Evolutionary conservation across 1,140 invertebrate species (phyloP).

Genomic region (Thereuonema tuberculata): DNA sequence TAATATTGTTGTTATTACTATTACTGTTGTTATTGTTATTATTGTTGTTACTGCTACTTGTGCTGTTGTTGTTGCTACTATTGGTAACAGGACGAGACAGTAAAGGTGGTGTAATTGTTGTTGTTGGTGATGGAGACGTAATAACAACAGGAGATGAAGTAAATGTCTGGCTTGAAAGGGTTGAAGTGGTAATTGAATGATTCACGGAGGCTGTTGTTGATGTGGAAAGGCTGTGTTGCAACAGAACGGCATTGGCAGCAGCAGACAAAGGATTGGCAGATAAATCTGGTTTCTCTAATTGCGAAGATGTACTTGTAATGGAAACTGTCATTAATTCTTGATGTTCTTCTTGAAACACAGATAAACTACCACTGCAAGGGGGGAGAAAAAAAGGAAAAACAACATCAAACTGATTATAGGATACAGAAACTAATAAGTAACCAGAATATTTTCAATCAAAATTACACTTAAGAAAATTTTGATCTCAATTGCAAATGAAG

Average conservation of each 20-base stretch:
- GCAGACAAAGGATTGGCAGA: slow-evolving; percentile 8
- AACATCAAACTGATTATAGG: neutral
- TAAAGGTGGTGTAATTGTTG: slow-evolving; percentile 6
- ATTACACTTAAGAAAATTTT: too few relatives aligned
- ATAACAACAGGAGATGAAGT: neutral
- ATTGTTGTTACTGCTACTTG: too few relatives aligned
- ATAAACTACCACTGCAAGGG: slow-evolving; percentile 21
- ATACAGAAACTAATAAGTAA: too few relatives aligned
- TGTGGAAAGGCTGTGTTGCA: slow-evolving; percentile 12
- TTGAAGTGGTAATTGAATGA: slow-evolving; percentile 7
- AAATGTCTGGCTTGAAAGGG: slow-evolving; percentile 7
- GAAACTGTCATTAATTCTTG: slow-evolving; percentile 11
- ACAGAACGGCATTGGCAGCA: neutral
- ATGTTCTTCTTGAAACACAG: slow-evolving; percentile 20
- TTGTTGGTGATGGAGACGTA: slow-evolving; percentile 3
- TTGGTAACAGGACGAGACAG: too few relatives aligned
- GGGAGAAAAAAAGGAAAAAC: neutral
- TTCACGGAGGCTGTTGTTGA: slow-evolving; percentile 14
- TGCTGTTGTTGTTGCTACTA: too few relatives aligned
- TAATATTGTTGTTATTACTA: too few relatives aligned
- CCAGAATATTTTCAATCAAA: too few relatives aligned
- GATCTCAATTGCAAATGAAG: too few relatives aligned
- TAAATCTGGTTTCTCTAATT: slow-evolving; percentile 8
- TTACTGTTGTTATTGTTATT: too few relatives aligned
- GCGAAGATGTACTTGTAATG: slow-evolving; percentile 8